A percentile compares a stretch with the other conserved stretches of the same genome.
These are phyloP conservation scores for Agrotis puta DNA, from an alignment of 2,888 invertebrate genomes.

Conservation along the genomic window DNA sequence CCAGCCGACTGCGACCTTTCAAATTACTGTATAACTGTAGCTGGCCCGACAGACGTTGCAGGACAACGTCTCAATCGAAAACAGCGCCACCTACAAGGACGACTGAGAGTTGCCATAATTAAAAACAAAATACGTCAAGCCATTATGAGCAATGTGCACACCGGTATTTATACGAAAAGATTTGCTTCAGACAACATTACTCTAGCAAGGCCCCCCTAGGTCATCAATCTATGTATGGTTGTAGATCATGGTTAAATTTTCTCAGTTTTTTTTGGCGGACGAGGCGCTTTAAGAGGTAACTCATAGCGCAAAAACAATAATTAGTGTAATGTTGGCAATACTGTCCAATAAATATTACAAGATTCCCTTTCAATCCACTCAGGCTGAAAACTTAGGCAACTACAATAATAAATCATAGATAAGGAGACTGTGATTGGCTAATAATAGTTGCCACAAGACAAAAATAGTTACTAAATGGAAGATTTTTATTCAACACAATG, in stretches of 20 bases:
- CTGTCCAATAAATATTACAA: constrained; percentile 6
- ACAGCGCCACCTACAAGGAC: neutral
- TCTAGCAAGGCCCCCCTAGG: neutral
- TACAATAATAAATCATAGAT: neutral
- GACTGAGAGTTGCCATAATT: neutral
- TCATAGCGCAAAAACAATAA: neutral
- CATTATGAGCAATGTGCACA: too few species aligned
- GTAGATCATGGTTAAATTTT: neutral
- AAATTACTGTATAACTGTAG: neutral
- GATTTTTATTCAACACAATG: neutral
- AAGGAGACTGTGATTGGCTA: too few species aligned
- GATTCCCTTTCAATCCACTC: constrained; percentile 6
- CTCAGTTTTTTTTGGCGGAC: neutral
- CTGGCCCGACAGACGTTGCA: neutral
- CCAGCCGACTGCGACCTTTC: neutral
- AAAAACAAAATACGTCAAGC: too few species aligned
- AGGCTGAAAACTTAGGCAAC: constrained; percentile 4
- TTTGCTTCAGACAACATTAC: neutral
- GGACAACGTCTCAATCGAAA: neutral
- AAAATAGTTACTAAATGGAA: neutral
- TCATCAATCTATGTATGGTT: neutral
- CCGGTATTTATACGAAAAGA: too few species aligned
- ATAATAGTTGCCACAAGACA: neutral
- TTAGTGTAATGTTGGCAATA: neutral
- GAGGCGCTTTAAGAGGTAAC: neutral